A percentile compares a stretch with the other conserved stretches of the same genome.
Conservation (phyloP, 1,140 invertebrate species). For the Polyergus mexicanus region DNA sequence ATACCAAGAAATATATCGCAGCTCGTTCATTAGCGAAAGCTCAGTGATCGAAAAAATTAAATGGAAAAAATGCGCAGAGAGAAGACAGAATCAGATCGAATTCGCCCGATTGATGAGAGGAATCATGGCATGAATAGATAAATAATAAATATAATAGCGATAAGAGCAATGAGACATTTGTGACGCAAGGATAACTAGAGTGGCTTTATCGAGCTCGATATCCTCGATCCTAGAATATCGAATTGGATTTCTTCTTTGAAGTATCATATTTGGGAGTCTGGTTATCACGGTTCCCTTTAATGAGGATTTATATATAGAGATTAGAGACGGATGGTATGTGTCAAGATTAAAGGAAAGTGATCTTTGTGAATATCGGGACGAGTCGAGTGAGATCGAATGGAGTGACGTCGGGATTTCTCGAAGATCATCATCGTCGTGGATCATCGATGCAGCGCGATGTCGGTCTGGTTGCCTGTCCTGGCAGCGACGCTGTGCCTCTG, state of each 20-base stretch:
- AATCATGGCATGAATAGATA: background rate
- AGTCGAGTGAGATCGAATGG: constrained; percentile 49
- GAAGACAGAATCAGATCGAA: background rate
- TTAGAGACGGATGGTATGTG: background rate
- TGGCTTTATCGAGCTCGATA: background rate
- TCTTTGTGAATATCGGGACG: constrained; percentile 3
- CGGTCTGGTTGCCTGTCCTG: constrained; percentile 74
- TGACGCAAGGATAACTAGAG: constrained; percentile 7
- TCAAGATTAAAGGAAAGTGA: constrained; percentile 9
- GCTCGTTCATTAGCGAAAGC: background rate
- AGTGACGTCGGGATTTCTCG: constrained; percentile 61
- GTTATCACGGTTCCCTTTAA: background rate
- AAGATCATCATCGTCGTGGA: constrained; percentile 53
- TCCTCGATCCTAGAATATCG: background rate
- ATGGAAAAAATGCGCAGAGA: constrained; percentile 2
- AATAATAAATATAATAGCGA: constrained; percentile 8
- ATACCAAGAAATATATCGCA: background rate
- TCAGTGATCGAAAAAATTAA: background rate
- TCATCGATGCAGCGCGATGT: constrained; percentile 79
- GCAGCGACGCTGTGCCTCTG: constrained; percentile 72
- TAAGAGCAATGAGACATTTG: background rate
- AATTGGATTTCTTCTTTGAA: background rate
- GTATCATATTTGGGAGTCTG: background rate
- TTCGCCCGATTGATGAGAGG: background rate
- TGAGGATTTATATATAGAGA: background rate